phyloP scores from a whole-genome alignment of 2,797 vertebrate genomes.

The Hippocampus kuda region DNA sequence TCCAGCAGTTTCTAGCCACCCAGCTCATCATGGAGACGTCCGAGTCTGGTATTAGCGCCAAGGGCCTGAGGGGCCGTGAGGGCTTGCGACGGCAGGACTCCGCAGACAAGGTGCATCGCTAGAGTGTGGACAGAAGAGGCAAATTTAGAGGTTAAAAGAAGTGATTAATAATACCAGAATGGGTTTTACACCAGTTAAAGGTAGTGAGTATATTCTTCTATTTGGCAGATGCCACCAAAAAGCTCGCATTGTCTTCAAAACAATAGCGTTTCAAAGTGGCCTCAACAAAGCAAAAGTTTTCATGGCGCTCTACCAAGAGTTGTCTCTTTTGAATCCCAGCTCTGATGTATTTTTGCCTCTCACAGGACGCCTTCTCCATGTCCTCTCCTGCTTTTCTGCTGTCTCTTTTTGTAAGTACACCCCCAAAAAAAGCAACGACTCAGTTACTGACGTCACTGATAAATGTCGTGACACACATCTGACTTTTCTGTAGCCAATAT shows the following conservation, averaged over 20 bases:
- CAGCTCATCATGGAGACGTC: slow-evolving; percentile 80
- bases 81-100: slow-evolving; percentile 90
- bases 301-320: not conserved
- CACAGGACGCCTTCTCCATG: slow-evolving; percentile 97
- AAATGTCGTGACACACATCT: not conserved
- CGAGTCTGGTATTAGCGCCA: slow-evolving; percentile 93
- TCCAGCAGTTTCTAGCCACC: slow-evolving; percentile 78
- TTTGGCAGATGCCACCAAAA: not conserved
- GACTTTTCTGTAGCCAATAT: not conserved
- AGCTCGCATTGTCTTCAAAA: not conserved
- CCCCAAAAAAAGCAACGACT: slow-evolving; percentile 9
- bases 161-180: not conserved
- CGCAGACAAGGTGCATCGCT: slow-evolving; percentile 83
- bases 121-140: slow-evolving; percentile 44
- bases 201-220: not conserved
- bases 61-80: slow-evolving; percentile 92
- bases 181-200: not conserved
- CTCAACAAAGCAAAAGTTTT: not conserved
- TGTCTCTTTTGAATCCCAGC: slow-evolving; percentile 21
- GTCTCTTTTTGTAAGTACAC: slow-evolving; percentile 99
- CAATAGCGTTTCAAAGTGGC: not conserved
- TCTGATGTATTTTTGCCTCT: slow-evolving; percentile 67
- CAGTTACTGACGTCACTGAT: not conserved
- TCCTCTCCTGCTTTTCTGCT: slow-evolving; percentile 99
- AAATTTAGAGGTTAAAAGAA: not conserved